These are phyloP conservation scores for Drosophila kanekoi DNA, from an alignment of 2,888 invertebrate genomes.

Conservation along the genomic window DNA sequence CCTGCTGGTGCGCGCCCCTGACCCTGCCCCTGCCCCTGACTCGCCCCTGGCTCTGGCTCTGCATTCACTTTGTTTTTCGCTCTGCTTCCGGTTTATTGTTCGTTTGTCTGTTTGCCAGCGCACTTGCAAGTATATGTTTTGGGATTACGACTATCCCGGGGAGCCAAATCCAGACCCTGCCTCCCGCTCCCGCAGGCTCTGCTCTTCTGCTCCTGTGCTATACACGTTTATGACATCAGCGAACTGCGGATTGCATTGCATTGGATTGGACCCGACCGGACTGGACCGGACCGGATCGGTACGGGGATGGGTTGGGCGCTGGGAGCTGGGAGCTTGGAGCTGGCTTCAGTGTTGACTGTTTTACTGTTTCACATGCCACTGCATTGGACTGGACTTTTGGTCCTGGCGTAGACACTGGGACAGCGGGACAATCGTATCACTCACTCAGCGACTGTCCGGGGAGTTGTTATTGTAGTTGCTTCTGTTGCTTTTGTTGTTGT, in stretches of 20 bases:
- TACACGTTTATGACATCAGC: conserved; percentile 44
- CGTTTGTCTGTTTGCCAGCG: conserved; percentile 42
- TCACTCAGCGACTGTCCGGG: conserved; percentile 41
- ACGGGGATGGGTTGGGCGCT: not conserved
- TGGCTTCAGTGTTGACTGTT: conserved; percentile 34
- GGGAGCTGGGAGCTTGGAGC: not conserved
- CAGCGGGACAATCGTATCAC: conserved; percentile 37
- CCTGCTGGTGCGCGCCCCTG: not conserved
- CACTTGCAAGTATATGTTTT: conserved; percentile 76
- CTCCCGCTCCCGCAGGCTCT: not conserved
- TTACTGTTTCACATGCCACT: conserved; percentile 34
- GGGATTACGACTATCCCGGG: conserved; percentile 63
- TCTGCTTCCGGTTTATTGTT: conserved; percentile 72
- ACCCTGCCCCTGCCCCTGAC: not conserved
- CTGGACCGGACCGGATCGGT: not conserved
- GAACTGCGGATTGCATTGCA: conserved; percentile 39
- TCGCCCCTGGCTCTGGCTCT: too few relatives aligned
- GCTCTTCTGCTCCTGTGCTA: not conserved
- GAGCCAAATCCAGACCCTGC: not conserved
- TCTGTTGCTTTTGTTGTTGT: too few relatives aligned
- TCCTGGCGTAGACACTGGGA: conserved; percentile 14
- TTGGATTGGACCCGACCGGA: conserved; percentile 6
- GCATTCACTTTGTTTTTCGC: conserved; percentile 61
- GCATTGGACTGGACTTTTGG: conserved; percentile 33
- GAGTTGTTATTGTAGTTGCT: conserved; percentile 38